A percentile compares a stretch with the other conserved stretches of the same genome.
Evolutionary conservation across 2,113 vertebrate species (phyloP).

Genomic region (Apteryx mantelli): DNA sequence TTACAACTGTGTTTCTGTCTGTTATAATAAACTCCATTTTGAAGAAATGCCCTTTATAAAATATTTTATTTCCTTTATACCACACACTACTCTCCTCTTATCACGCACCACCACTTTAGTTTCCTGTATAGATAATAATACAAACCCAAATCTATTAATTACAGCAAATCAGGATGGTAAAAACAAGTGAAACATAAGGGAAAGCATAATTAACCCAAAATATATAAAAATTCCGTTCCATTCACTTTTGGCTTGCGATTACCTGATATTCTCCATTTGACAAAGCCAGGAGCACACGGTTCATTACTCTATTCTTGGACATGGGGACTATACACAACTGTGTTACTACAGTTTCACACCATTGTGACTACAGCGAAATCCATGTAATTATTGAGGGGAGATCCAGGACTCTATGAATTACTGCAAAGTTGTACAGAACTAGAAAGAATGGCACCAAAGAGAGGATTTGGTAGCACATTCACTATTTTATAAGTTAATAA

Average conservation of each 20-base stretch:
- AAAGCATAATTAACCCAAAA: neutral
- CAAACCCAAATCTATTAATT: neutral
- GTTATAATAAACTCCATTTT: neutral
- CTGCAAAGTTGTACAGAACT: neutral
- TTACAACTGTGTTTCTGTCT: neutral
- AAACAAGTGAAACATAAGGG: neutral
- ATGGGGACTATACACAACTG: neutral
- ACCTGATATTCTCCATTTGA: too few species aligned
- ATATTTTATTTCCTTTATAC: neutral
- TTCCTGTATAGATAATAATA: neutral
- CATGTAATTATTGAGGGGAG: neutral
- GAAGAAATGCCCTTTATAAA: too few species aligned
- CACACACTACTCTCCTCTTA: neutral
- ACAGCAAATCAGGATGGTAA: too few species aligned
- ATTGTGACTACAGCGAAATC: neutral
- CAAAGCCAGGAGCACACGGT: too few species aligned
- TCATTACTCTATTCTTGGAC: too few species aligned
- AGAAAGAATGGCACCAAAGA: neutral
- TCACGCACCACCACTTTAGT: neutral
- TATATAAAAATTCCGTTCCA: neutral
- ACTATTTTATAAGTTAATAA: neutral
- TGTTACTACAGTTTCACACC: neutral
- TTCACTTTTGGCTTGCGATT: too few species aligned
- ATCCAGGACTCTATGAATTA: neutral
- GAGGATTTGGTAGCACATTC: neutral